Percentiles rank a stretch among this genome's conserved stretches.
phyloP scores from a whole-genome alignment of 2,888 invertebrate species.

The Leptura quadrifasciata region DNA sequence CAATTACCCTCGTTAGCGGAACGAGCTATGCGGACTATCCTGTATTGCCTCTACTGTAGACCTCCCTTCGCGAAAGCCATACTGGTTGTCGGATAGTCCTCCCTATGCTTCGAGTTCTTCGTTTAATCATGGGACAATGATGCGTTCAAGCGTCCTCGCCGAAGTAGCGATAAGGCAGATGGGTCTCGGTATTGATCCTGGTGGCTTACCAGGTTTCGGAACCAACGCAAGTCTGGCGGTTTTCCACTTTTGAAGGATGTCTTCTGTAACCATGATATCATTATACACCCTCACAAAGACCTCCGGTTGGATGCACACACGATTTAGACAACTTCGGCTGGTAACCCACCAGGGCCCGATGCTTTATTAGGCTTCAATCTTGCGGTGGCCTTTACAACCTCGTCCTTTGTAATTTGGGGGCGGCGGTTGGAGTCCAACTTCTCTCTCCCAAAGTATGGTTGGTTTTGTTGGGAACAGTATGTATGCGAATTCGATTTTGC shows the following conservation, averaged over 20 bases:
- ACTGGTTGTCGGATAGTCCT: too few relatives aligned
- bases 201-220: too few relatives aligned
- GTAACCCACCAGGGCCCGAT: not conserved
- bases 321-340: not conserved
- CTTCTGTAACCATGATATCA: not conserved
- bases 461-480: not conserved
- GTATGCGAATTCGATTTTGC: not conserved
- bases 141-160: too few relatives aligned
- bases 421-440: not conserved
- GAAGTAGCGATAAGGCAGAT: too few relatives aligned
- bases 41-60: not conserved
- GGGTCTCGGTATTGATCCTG: too few relatives aligned
- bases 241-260: not conserved
- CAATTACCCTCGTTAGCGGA: too few relatives aligned
- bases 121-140: too few relatives aligned
- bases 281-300: not conserved
- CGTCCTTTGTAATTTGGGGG: not conserved
- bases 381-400: too few relatives aligned
- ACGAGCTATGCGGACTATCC: not conserved
- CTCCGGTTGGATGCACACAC: not conserved
- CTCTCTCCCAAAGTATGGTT: not conserved
- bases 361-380: too few relatives aligned
- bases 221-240: not conserved
- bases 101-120: too few relatives aligned
- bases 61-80: too few relatives aligned